phyloP scores from a whole-genome alignment of 2,888 invertebrate genomes.

The Seladonia tumulorum region DNA sequence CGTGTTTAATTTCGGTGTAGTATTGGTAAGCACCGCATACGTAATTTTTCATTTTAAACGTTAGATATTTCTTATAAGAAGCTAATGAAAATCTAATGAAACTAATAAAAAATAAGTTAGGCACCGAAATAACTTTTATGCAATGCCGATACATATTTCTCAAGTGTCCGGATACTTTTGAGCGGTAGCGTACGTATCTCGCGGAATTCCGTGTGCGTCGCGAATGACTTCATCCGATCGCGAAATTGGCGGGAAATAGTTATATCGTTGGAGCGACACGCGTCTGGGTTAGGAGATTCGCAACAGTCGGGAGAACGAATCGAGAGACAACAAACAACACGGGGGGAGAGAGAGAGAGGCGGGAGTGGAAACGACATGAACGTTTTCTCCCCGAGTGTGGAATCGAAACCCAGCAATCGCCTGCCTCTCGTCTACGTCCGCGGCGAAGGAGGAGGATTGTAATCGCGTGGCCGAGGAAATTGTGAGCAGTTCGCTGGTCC shows the following conservation, averaged over 20 bases:
- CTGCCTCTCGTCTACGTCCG: neutral
- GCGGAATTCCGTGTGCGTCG: no score
- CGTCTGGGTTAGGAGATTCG: neutral
- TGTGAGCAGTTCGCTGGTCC: slow-evolving; percentile 50
- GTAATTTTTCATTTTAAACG: no score
- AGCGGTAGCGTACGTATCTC: no score
- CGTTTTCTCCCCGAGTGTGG: slow-evolving; percentile 9
- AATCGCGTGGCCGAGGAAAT: slow-evolving; percentile 25
- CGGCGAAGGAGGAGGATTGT: neutral
- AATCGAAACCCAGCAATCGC: slow-evolving; percentile 14
- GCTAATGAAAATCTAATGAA: no score
- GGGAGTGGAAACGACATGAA: neutral
- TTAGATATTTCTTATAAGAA: no score
- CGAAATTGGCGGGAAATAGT: neutral
- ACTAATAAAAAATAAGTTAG: no score
- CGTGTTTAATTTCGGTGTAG: no score
- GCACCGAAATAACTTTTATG: no score
- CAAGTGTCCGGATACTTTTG: no score
- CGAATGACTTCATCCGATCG: neutral
- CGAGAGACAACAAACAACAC: neutral
- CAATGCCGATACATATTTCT: no score
- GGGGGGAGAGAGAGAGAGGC: neutral
- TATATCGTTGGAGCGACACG: neutral
- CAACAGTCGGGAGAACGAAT: neutral
- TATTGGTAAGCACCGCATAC: no score